Conservation (phyloP, 2,888 invertebrate species). For the Subacronicta megacephala region DNA sequence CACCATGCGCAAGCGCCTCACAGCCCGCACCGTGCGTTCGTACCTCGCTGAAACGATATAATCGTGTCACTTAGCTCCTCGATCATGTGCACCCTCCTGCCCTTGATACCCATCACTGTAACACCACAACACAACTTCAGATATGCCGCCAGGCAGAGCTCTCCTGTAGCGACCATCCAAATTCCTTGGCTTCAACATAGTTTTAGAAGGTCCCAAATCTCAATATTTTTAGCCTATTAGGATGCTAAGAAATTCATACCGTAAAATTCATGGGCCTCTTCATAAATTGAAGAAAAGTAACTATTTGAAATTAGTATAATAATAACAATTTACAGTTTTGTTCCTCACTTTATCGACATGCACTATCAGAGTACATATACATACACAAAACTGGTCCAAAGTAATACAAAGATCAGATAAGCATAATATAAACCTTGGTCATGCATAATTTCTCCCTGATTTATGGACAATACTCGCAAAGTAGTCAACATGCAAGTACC, state of each 20-base stretch:
- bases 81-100: conserved; percentile 99
- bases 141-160: conserved; percentile 53
- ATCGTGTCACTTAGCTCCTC: conserved; percentile 99
- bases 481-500: conserved; percentile 48
- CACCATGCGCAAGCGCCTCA: conserved; percentile 81
- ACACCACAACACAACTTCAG: conserved; percentile 86
- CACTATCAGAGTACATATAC: conserved; percentile 64
- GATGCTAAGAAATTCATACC: conserved; percentile 26
- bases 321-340: conserved; percentile 37
- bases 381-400: conserved; percentile 55
- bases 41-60: conserved; percentile 99
- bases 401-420: conserved; percentile 69
- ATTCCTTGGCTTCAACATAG: conserved; percentile 29
- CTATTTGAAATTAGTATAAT: conserved; percentile 9
- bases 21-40: conserved; percentile 84
- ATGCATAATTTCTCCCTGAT: conserved; percentile 68
- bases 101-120: conserved; percentile 99
- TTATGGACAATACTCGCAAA: conserved; percentile 42
- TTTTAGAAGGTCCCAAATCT: conserved; percentile 16
- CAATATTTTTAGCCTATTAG: conserved; percentile 6
- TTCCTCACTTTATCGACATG: conserved; percentile 67
- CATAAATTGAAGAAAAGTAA: conserved; percentile 31
- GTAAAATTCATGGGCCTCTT: conserved; percentile 28
- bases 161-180: conserved; percentile 34
- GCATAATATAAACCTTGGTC: conserved; percentile 67